Percentiles rank a stretch among this genome's conserved stretches.
Conservation (phyloP, 2,888 invertebrate species). For the Latrodectus elegans region DNA sequence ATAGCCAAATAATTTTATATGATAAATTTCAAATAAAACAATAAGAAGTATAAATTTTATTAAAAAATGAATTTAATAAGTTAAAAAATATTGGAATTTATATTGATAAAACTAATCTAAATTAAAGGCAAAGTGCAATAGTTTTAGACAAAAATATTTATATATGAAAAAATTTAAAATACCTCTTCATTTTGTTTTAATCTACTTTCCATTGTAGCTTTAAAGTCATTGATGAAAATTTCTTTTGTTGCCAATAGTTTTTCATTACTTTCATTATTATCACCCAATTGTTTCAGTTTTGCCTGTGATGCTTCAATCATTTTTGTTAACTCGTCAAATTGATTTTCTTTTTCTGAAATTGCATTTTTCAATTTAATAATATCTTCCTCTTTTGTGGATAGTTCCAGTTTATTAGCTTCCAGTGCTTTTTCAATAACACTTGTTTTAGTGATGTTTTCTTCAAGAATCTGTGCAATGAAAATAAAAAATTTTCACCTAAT, state of each 20-base stretch:
- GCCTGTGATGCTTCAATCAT: slow-evolving; percentile 34
- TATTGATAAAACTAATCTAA: no score
- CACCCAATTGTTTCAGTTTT: slow-evolving; percentile 23
- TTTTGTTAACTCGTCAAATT: slow-evolving; percentile 45
- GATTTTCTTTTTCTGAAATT: slow-evolving; percentile 45
- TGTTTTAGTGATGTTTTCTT: slow-evolving; percentile 39
- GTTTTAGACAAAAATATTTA: no score
- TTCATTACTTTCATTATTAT: slow-evolving; percentile 35
- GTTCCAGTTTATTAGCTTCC: slow-evolving; percentile 9
- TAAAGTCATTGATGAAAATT: slow-evolving; percentile 49
- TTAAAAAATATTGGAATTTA: no score
- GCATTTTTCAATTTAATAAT: slow-evolving; percentile 17
- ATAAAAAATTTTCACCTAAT: background rate
- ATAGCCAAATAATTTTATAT: no score
- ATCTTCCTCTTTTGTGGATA: slow-evolving; percentile 26
- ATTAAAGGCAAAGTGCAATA: no score
- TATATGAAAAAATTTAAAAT: background rate
- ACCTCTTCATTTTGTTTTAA: slow-evolving; percentile 38
- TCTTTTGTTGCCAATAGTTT: slow-evolving; percentile 43
- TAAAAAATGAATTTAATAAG: no score
- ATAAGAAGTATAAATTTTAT: no score
- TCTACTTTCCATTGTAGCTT: slow-evolving; percentile 41
- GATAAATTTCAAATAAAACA: no score
- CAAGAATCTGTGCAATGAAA: slow-evolving; percentile 15
- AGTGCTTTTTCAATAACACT: slow-evolving; percentile 14